A percentile compares a stretch with the other conserved stretches of the same genome.
phyloP scores from a whole-genome alignment of 2,113 vertebrate genomes.

The Tylochromis polylepis region DNA sequence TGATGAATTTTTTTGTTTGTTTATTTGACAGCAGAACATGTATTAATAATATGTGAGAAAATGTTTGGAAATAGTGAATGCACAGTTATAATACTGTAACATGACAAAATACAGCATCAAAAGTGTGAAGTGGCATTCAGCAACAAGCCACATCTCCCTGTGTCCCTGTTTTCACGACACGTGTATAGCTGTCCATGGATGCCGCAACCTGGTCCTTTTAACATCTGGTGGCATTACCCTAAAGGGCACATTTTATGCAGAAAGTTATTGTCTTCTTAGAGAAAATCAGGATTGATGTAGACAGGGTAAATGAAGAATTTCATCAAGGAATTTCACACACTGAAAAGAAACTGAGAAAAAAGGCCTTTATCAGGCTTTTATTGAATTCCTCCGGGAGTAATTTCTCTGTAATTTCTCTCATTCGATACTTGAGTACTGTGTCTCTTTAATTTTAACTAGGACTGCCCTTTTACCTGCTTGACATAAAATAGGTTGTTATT shows the following conservation, averaged over 20 bases:
- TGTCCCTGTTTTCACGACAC: not conserved
- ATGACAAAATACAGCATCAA: not conserved
- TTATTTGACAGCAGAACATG: no score
- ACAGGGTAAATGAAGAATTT: not conserved
- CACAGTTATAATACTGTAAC: not conserved
- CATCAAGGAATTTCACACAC: not conserved
- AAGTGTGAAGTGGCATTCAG: not conserved
- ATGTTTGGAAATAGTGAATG: no score
- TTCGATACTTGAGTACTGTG: not conserved
- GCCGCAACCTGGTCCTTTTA: not conserved
- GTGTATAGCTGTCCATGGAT: fast-evolving
- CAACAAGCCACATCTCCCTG: not conserved
- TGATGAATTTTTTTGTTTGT: no score
- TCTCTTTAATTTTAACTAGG: not conserved
- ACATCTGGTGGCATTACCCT: not conserved
- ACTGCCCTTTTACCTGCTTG: not conserved
- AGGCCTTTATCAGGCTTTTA: not conserved
- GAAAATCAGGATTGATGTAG: not conserved
- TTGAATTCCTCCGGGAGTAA: not conserved
- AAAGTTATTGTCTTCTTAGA: not conserved
- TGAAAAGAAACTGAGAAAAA: not conserved
- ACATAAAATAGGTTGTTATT: not conserved
- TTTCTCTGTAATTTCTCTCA: not conserved
- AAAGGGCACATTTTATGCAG: not conserved
- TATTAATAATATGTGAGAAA: no score